Evolutionary conservation across 2,113 vertebrate genomes (phyloP).

Genomic region (Trichechus manatus): DNA sequence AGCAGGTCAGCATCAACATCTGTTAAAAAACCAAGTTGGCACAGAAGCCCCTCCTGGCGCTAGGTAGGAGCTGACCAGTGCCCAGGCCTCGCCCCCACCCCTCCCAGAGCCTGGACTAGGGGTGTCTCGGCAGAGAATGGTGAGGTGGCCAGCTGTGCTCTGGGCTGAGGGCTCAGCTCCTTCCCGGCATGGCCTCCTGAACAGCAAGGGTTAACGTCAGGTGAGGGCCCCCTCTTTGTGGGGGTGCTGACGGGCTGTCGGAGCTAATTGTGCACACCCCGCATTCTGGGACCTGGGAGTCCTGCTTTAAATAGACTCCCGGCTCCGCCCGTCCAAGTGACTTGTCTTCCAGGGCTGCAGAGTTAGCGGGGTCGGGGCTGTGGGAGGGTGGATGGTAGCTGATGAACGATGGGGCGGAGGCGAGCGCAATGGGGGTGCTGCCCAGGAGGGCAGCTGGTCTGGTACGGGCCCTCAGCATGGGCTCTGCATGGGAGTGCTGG

Average conservation of each 20-base stretch:
- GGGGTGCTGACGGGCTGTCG: slow-evolving; percentile 63
- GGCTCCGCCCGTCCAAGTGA: neutral
- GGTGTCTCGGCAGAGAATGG: neutral
- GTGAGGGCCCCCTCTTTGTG: neutral
- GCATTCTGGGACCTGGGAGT: neutral
- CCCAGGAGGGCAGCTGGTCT: too few species aligned
- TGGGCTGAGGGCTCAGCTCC: fast-evolving
- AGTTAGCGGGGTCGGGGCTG: neutral
- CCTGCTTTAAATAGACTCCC: neutral
- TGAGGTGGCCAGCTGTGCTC: neutral
- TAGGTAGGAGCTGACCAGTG: neutral
- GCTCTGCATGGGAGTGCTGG: neutral
- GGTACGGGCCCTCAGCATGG: neutral
- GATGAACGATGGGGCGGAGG: too few species aligned
- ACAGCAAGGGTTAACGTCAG: neutral
- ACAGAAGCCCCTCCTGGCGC: fast-evolving
- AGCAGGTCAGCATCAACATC: neutral
- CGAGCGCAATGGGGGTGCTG: fast-evolving
- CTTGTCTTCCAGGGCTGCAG: neutral
- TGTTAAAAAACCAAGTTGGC: neutral
- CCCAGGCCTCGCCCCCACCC: too few species aligned
- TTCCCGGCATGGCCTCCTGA: fast-evolving
- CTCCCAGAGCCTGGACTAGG: neutral
- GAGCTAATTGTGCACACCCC: neutral
- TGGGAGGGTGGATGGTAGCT: fast-evolving